phyloP scores from a whole-genome alignment of 2,888 invertebrate species.

The Polydrusus pterygomalis region DNA sequence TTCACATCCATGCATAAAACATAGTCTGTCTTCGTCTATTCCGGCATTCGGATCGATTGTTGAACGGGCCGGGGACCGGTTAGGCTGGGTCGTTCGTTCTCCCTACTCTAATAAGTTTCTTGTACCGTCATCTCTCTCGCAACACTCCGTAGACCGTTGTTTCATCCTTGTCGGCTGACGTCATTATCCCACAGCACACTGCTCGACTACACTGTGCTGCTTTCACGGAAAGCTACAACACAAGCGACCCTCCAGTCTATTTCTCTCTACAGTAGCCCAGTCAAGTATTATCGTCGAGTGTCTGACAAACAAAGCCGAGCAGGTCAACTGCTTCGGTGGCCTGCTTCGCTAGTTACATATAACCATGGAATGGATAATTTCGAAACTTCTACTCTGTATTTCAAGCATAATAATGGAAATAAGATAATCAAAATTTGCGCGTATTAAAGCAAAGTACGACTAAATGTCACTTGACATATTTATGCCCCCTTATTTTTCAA shows the following conservation, averaged over 20 bases:
- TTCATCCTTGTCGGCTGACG: conserved; percentile 69
- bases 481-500: conserved; percentile 29
- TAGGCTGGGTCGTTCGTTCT: conserved; percentile 72
- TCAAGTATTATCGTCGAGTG: conserved; percentile 58
- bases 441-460: conserved; percentile 38
- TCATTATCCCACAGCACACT: conserved; percentile 71
- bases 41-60: conserved; percentile 72
- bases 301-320: conserved; percentile 69
- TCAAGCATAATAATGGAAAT: conserved; percentile 73
- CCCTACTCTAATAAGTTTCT: conserved; percentile 71
- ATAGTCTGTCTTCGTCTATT: conserved; percentile 71
- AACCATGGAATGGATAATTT: conserved; percentile 74
- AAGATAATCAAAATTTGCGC: conserved; percentile 72
- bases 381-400: conserved; percentile 74
- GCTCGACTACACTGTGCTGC: conserved; percentile 72
- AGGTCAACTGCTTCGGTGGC: conserved; percentile 63
- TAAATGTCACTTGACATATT: conserved; percentile 42
- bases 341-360: conserved; percentile 72
- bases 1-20: conserved; percentile 72
- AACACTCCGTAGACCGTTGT: conserved; percentile 45
- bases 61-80: conserved; percentile 70
- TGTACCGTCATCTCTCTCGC: conserved; percentile 63
- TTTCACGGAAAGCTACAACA: conserved; percentile 73
- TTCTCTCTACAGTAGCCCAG: conserved; percentile 70
- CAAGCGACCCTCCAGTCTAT: conserved; percentile 73